phyloP scores from a whole-genome alignment of 2,113 vertebrate genomes.

The Sturnus vulgaris region DNA sequence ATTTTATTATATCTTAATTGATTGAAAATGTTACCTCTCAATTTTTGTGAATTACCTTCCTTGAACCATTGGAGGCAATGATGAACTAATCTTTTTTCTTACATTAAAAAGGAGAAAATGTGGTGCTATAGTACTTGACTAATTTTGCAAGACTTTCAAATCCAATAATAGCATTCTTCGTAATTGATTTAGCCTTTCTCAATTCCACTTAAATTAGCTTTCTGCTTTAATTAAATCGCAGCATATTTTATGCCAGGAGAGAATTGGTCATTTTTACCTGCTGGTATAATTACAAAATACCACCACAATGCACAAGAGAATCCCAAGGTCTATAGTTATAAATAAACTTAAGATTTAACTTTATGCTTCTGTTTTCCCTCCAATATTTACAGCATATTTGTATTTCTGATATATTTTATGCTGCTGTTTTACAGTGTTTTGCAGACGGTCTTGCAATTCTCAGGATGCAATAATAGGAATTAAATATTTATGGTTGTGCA shows the following conservation, averaged over 20 bases:
- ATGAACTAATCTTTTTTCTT: neutral
- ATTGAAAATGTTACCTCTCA: neutral
- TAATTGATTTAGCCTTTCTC: slow-evolving; percentile 40
- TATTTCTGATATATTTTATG: neutral
- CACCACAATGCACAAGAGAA: neutral
- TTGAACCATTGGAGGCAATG: neutral
- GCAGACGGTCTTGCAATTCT: slow-evolving; percentile 14
- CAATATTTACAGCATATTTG: slow-evolving; percentile 28
- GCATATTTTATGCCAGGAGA: slow-evolving; percentile 15
- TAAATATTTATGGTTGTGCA: slow-evolving; percentile 47
- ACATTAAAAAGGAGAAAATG: neutral
- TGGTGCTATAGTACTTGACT: neutral
- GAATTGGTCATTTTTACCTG: slow-evolving; percentile 31
- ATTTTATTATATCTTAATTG: neutral
- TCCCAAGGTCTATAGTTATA: neutral
- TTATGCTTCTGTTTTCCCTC: neutral
- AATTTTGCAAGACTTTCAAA: slow-evolving; percentile 11
- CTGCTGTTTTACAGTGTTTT: slow-evolving; percentile 13
- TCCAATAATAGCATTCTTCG: slow-evolving; percentile 4
- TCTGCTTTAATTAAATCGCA: slow-evolving; percentile 51
- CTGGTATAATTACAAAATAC: neutral
- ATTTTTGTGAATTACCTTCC: neutral
- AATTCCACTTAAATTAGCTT: slow-evolving; percentile 35
- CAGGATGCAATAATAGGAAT: slow-evolving; percentile 24
- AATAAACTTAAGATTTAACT: slow-evolving; percentile 31